Percentiles rank a stretch among this genome's conserved stretches.
These are phyloP conservation scores for Oryzias dopingdopingensis DNA, from an alignment of 2,797 vertebrate species.

Conservation along the genomic window DNA sequence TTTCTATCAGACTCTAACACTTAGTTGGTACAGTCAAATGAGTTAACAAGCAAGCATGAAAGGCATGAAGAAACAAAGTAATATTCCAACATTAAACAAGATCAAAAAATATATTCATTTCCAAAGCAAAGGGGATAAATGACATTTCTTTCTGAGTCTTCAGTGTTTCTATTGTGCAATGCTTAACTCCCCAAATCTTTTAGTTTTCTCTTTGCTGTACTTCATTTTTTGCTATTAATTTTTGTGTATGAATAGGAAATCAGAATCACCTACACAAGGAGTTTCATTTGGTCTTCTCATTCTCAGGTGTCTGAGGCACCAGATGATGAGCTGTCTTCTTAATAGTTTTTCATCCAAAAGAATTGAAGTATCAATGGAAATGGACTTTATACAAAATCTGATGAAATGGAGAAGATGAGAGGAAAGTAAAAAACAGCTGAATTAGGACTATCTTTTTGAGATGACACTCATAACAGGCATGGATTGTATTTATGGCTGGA, in stretches of 20 bases:
- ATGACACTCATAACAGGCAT: constrained; percentile 59
- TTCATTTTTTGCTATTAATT: constrained; percentile 44
- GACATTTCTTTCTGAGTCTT: constrained; percentile 29
- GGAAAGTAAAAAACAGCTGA: constrained; percentile 52
- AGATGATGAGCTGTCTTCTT: constrained; percentile 53
- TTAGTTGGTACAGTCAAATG: constrained; percentile 11
- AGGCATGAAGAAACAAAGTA: constrained; percentile 14
- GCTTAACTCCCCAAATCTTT: constrained; percentile 50
- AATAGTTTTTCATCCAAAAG: constrained; percentile 55
- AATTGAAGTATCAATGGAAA: constrained; percentile 63
- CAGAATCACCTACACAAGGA: constrained; percentile 59
- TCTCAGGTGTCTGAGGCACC: constrained; percentile 50
- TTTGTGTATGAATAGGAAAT: constrained; percentile 53
- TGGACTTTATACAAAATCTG: constrained; percentile 54
- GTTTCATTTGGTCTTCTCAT: constrained; percentile 49
- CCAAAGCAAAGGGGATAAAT: constrained; percentile 3
- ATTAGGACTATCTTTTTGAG: constrained; percentile 63
- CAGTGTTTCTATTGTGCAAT: constrained; percentile 17
- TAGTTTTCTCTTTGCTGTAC: constrained; percentile 35
- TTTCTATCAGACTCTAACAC: constrained; percentile 8
- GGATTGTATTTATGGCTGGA: constrained; percentile 59
- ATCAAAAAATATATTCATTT: not conserved
- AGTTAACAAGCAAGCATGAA: constrained; percentile 6
- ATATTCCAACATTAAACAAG: constrained; percentile 17
- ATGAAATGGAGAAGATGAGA: constrained; percentile 40